Evolutionary conservation across 2,888 invertebrate genomes (phyloP), one percentile per base, ranked within the genome.

Genomic region (Amphipyra berbera): DNA sequence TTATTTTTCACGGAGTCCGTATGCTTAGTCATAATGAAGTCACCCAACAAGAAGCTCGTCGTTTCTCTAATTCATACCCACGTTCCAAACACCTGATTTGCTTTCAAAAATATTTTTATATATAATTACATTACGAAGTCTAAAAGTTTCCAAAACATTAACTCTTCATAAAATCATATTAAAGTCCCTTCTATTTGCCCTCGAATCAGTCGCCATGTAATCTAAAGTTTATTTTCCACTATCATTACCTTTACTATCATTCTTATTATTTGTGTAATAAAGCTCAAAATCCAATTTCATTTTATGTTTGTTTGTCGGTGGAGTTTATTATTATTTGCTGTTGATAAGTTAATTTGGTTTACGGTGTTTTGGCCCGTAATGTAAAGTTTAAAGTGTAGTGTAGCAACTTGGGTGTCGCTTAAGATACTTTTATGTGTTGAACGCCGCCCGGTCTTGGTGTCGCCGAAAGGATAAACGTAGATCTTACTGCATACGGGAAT

Each of bases 301-400:
- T 15, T 0, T 4, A 7, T n/a, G n/a, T 37, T 12, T 61, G 27
- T 56, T 53, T 53, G 65, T 60, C 50, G 63, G 48, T 67, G 65
- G 62, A 76, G 65, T 81, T 78, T 68, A 68, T n/a, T 69, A 66
- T 73, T 85, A 81, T 85, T 88, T 86, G 73, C 69, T 60, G 73
- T 78, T 84, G 88, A 90, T 90, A 88, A 87, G 82, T 84, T 85
- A 81, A 85, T 87, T 86, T 82, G 56, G 76, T 83, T 82, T 78
- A 76, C 76, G 66, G 81, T 78, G 77, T 77, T 76, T 79, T 74
- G 78, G 73, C 68, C 70, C 61, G 74, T 73, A 63, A 47, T 45
- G 41, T 52, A 46, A 48, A 61, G 54, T 67, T 58, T 41, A 14
- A 53, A 33, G 44, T 55, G 61, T 35, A 55, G 52, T 46, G 10